Evolutionary conservation across 1,140 invertebrate species (phyloP).

Genomic region (Drosophila insularis): DNA sequence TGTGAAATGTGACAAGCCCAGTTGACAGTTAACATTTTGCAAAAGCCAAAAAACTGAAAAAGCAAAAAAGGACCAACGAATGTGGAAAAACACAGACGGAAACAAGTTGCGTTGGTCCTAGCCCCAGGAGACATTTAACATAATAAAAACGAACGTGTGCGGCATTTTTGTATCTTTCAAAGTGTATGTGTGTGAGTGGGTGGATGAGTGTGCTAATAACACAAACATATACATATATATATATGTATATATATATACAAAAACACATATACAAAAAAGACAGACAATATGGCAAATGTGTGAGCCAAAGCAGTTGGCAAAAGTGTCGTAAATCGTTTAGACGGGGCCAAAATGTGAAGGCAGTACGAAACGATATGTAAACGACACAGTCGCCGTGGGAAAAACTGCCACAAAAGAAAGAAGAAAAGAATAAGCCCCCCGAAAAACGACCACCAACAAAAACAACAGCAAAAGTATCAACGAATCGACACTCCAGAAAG

Average conservation of each 20-base stretch:
- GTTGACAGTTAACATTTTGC: conserved; percentile 58
- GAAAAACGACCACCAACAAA: conserved; percentile 21
- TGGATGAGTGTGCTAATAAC: conserved; percentile 73
- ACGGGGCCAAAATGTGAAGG: conserved; percentile 67
- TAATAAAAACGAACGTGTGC: conserved; percentile 79
- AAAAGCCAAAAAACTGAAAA: conserved; percentile 31
- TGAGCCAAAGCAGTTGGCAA: conserved; percentile 72
- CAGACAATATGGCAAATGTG: conserved; percentile 75
- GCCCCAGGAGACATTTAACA: conserved; percentile 79
- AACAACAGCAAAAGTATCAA: conserved; percentile 13
- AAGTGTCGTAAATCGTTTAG: conserved; percentile 80
- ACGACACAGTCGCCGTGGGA: conserved; percentile 71
- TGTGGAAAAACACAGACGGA: conserved; percentile 39
- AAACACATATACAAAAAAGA: conserved; percentile 16
- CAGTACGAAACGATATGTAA: conserved; percentile 62
- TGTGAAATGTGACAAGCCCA: conserved; percentile 69
- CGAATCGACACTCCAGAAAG: conserved; percentile 3
- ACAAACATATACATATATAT: conserved; percentile 34
- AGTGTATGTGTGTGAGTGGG: conserved; percentile 41
- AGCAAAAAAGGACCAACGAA: conserved; percentile 4
- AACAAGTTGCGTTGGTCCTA: conserved; percentile 43
- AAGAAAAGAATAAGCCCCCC: conserved; percentile 2
- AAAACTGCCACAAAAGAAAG: conserved; percentile 50
- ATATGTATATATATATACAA: too few relatives aligned
- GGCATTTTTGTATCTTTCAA: conserved; percentile 59